phyloP scores from a whole-genome alignment of 2,113 vertebrate genomes.

The Myotis lucifugus region DNA sequence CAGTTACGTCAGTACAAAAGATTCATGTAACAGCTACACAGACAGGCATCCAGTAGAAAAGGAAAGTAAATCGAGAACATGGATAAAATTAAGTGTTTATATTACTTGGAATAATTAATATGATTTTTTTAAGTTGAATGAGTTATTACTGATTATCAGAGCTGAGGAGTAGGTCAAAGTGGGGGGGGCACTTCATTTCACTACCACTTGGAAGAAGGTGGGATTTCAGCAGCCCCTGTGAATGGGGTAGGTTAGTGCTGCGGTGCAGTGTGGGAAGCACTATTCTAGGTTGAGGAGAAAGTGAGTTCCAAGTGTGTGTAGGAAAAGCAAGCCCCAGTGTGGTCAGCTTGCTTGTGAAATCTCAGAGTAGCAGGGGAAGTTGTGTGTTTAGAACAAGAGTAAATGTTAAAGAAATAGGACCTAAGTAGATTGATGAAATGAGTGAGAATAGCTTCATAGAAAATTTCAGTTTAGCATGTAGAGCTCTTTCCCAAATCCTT shows the following conservation, averaged over 20 bases:
- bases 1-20: conserved; percentile 50
- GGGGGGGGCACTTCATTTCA: neutral
- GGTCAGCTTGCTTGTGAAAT: neutral
- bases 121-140: conserved; percentile 8
- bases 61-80: conserved; percentile 15
- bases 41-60: neutral
- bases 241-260: neutral
- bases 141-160: conserved; percentile 18
- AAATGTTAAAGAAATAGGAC: neutral
- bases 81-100: conserved; percentile 33
- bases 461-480: neutral
- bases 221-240: neutral
- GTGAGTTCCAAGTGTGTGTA: neutral
- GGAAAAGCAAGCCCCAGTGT: neutral
- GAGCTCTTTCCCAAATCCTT: conserved; percentile 40
- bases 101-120: conserved; percentile 45
- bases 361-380: neutral
- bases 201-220: neutral
- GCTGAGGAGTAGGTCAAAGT: neutral
- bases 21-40: conserved; percentile 14
- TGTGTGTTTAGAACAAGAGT: neutral
- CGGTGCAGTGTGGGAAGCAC: neutral
- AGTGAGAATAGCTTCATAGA: neutral
- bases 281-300: neutral
- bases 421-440: neutral